Base-by-base conservation (phyloP, 1,140 invertebrate genomes). In the Drosophila teissieri region DNA sequence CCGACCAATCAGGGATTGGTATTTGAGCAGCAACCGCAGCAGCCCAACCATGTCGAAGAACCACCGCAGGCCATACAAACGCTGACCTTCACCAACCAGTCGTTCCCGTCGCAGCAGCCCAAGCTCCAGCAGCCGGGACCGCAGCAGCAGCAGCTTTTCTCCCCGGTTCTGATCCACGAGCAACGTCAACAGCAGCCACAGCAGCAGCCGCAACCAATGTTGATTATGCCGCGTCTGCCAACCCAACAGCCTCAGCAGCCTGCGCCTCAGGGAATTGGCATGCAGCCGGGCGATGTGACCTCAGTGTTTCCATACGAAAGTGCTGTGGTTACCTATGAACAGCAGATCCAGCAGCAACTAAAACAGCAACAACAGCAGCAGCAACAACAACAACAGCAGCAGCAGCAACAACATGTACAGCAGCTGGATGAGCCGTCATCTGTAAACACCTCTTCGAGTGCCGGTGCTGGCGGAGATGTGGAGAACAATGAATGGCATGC, bases 51-150 rank as follows among this genome's bases (percentile, higher is more conserved):
- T 52, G 70, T 78, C 2, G 90, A 90, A 37, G 90, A 91, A 44
- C 74, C 73, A 24, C 75, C 74, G 12, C 82, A 80, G 45, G 73
- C 95, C 22, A 96, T 96, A 80, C 95, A 95, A 10, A 94, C 95
- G 6, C 95, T 96, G 91, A 96, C 96, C 27, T 96, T 96, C 79
- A 96, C 96, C 31, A 96, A 96, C 92, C 96, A 96, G 79, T 95
- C 94, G 64, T 96, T 95, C 76, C 93, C 94, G 31, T 92, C 93
- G 22, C 92, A 91, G 56, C 80, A 74, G 14, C 84, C 69, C 7
- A 73, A 80, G 31, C 83, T 64, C 10, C 80, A 55, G 14, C 73
- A 68, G 8, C 73, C 61, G 44, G 54, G 73, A 44, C 19, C 77
- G 27, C 78, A 54, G 34, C 80, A 85, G 49, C 88, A 82, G 40